Evolutionary conservation across 2,113 vertebrate genomes (phyloP).

Genomic region (Eudorcas thomsonii): DNA sequence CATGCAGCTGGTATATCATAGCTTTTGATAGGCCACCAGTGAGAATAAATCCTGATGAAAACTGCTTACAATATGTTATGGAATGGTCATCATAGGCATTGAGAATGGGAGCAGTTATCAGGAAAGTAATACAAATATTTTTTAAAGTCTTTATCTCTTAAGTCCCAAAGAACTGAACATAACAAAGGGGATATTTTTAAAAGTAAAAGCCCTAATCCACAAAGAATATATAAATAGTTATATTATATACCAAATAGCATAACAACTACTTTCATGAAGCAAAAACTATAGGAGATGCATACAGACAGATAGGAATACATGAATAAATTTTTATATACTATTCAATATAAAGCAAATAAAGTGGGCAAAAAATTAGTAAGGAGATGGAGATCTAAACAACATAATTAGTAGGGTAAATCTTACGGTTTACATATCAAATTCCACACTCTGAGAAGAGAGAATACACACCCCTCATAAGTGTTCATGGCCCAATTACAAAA

Average conservation of each 20-base stretch:
- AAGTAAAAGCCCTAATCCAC: not conserved
- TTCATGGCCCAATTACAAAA: not conserved
- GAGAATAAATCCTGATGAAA: not conserved
- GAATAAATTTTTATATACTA: not conserved
- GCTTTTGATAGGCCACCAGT: not conserved
- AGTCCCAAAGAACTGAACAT: not conserved
- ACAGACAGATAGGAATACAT: not conserved
- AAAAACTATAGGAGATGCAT: not conserved
- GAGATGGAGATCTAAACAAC: not conserved
- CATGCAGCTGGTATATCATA: not conserved
- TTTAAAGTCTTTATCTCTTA: constrained; percentile 15
- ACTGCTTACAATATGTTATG: not conserved
- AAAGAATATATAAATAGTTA: not conserved
- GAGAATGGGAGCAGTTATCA: not conserved
- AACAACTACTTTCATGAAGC: not conserved
- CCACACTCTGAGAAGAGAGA: not conserved
- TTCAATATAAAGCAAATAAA: not conserved
- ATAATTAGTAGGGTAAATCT: not conserved
- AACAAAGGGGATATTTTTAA: not conserved
- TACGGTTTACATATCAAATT: not conserved
- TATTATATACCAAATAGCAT: not conserved
- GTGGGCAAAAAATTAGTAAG: not conserved
- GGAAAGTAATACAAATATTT: not conserved
- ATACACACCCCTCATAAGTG: not conserved
- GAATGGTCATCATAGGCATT: not conserved